Evolutionary conservation across 2,113 vertebrate species (phyloP), one percentile per base, ranked within the genome.

Genomic region (Tenrec ecaudatus): DNA sequence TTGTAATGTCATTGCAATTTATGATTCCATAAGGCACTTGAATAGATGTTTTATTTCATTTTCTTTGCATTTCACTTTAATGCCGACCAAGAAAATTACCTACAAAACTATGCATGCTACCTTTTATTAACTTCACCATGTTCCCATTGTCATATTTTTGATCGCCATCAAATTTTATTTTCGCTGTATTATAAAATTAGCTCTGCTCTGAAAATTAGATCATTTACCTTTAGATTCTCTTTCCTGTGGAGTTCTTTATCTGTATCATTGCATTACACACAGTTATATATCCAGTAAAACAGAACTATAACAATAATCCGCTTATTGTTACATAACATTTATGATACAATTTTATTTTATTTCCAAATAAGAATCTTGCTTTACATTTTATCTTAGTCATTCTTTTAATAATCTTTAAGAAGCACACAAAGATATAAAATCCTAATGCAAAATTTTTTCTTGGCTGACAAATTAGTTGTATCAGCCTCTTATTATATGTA

Each of bases 11-110:
- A 96, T 89, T 96, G 85, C 86, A 82, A 97, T 97, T 97, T 97
- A 97, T 96, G 96, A 95, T 97, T 98, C 96, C 66, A 91, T 96
- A 96, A 96, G 95, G 83, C 86, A 93, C 58, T 95, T 95, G 92
- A 96, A 95, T 95, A 96, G 94, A 96, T 68, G 92, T 95, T 93
- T 97, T 93, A 97, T 97, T 97, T 96, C 94, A 95, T 96, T 94
- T 92, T 33, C 33, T 96, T 98, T 95, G 73, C 91, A 97, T 97
- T 97, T 98, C 76, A 93, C 97, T 98, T 97, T 96, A 97, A 96
- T 96, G 78, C 33, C 62, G 86, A 36, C 73, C 71, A 91, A 97
- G 91, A 93, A 98, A 98, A 97, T 97, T 96, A 94, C 86, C 90
- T 97, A 73, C 68, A 96, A 90, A 97, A 58, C 64, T 95, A 58